phyloP scores from a whole-genome alignment of 2,797 vertebrate genomes.

The Phylloscopus collybita region DNA sequence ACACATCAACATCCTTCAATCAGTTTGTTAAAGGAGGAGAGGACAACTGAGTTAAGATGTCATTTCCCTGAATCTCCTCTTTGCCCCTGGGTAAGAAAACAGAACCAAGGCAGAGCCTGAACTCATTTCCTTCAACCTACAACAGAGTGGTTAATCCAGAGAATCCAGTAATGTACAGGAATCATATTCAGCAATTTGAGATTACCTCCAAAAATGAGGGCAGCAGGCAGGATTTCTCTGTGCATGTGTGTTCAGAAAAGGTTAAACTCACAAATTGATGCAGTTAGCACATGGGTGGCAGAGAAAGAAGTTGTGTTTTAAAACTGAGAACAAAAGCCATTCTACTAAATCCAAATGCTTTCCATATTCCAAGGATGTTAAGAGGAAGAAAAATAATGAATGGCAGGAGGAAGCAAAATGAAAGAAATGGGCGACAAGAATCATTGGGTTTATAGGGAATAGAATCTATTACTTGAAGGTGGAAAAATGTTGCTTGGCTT shows the following conservation, averaged over 20 bases:
- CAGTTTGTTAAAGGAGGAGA: neutral
- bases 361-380: conserved; percentile 12
- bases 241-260: neutral
- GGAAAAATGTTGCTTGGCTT: neutral
- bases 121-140: neutral
- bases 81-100: neutral
- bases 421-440: neutral
- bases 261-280: neutral
- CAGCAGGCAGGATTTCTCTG: neutral
- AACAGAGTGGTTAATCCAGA: neutral
- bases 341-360: conserved; percentile 27
- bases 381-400: neutral
- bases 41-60: neutral
- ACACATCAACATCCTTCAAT: neutral
- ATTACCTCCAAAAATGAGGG: neutral
- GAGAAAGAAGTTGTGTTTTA: neutral
- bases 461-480: neutral
- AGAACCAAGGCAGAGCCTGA: neutral
- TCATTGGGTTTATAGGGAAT: neutral
- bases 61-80: neutral
- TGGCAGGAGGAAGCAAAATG: neutral
- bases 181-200: neutral
- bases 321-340: neutral
- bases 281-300: neutral
- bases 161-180: neutral